Base-by-base conservation (phyloP, 2,888 invertebrate genomes). In the Hydrotaea diabolus region DNA sequence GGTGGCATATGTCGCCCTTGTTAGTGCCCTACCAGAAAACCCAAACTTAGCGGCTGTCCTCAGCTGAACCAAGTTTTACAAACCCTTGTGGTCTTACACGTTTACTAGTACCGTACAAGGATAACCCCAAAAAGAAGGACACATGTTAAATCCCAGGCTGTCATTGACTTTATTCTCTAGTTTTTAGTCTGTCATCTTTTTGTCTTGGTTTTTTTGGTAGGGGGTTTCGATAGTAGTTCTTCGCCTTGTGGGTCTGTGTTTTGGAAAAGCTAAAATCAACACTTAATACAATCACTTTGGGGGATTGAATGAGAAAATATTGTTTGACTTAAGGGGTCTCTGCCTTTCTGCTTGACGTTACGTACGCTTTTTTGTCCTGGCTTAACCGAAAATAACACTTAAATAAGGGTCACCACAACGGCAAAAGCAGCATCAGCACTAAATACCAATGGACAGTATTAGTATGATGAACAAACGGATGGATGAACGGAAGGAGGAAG, bases 391-490 rank as follows among this genome's bases (percentile, higher is more conserved):
- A 72, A 62, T 57, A 49, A 39, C 23, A 76, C 49, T 72, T 62
- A 53, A 78, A 72, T 78, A 49, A 64, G 64, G 72, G 78, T 78
- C 78, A 78, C 72, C 72, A 62, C 72, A 78, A 78, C 31, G 72
- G 1, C 72, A 62, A 62, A 36, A 21, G n/a, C 43, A 31, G 17
- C 19, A 55, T 55, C 55, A 55, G 21, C 21, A 55, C 55, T 55
- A 39, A 53, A 53, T 62, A 78, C 55, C 5, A 21, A 55, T 46
- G 53, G 66, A 64, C 11, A 1, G 26, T 31, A 62, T 49, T 17
- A 17, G 55, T 11, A 31, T 21, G 43, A 74, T 19, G n/a, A 72
- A 1, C 23, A 9, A 39, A 39, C 39, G 39, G 39, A 39, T 11
- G 39, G 39, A 39, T 1, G 39, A 11, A 39, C 13, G 39, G 36